Conservation (phyloP, 1,140 invertebrate genomes). For the Drusus annulatus region DNA sequence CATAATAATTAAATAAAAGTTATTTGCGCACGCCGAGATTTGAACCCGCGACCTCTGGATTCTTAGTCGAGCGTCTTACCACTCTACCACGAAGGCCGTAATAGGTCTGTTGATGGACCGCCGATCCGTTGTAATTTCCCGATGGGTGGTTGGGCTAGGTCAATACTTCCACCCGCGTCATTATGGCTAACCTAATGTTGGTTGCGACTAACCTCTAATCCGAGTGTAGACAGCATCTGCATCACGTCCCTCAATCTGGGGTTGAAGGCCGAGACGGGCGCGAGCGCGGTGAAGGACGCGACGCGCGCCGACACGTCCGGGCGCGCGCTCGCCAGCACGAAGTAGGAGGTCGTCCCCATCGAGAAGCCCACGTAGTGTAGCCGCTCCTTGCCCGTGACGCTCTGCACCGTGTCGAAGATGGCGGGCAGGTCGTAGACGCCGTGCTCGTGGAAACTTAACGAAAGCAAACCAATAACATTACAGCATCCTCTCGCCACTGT, state of each 20-base stretch:
- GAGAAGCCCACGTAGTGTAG: conserved; percentile 75
- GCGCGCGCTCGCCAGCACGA: conserved; percentile 72
- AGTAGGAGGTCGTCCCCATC: conserved; percentile 76
- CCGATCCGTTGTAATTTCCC: too few relatives aligned
- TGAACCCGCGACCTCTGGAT: too few relatives aligned
- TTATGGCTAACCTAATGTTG: too few relatives aligned
- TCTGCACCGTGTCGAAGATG: conserved; percentile 77
- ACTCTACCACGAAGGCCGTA: too few relatives aligned
- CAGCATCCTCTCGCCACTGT: too few relatives aligned
- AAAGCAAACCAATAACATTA: too few relatives aligned
- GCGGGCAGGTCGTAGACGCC: conserved; percentile 79
- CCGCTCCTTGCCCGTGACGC: conserved; percentile 69
- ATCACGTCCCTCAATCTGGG: background rate
- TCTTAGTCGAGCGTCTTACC: too few relatives aligned
- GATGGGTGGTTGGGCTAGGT: too few relatives aligned
- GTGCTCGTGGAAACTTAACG: conserved; percentile 73
- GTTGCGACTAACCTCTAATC: conserved; percentile 14
- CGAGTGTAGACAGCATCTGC: background rate
- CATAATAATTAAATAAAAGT: too few relatives aligned
- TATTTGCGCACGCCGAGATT: too few relatives aligned
- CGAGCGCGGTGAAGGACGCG: conserved; percentile 65
- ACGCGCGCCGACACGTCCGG: conserved; percentile 74
- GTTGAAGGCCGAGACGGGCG: conserved; percentile 64
- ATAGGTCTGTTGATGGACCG: too few relatives aligned
- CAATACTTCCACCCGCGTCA: too few relatives aligned